A percentile compares a stretch with the other conserved stretches of the same genome.
phyloP scores from a whole-genome alignment of 2,888 invertebrate genomes.

The Auanema freiburgensis region DNA sequence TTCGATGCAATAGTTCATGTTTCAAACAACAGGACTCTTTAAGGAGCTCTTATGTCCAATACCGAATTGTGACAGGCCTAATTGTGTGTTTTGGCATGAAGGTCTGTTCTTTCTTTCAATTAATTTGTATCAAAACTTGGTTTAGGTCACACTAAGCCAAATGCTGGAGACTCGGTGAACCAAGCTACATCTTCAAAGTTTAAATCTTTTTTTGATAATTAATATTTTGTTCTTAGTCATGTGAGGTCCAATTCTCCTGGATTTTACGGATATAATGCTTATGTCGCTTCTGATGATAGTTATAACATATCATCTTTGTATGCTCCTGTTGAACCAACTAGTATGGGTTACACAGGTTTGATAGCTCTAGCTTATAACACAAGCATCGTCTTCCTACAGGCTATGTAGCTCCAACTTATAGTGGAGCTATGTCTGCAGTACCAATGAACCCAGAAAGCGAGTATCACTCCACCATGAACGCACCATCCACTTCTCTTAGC shows the following conservation, averaged over 20 bases:
- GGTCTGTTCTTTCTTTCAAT: constrained; percentile 3
- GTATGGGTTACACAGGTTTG: not conserved
- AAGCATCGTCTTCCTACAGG: no score
- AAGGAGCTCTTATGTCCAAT: constrained; percentile 18
- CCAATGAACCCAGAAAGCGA: no score
- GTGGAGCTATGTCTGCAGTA: no score
- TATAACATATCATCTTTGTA: not conserved
- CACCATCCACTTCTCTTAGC: no score
- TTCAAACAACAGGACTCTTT: constrained; percentile 15
- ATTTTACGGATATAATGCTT: not conserved
- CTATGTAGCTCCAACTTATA: no score
- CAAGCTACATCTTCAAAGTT: not conserved
- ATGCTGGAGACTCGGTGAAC: no score
- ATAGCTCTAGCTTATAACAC: no score
- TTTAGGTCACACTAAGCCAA: not conserved
- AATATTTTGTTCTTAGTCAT: not conserved
- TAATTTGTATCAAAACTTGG: not conserved
- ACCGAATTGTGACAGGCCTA: constrained; percentile 2
- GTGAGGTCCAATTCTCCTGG: no score
- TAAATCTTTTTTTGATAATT: not conserved
- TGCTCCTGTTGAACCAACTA: not conserved
- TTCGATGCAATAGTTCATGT: constrained; percentile 8
- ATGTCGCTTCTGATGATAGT: not conserved
- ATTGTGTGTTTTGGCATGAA: constrained; percentile 21
- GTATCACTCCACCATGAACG: no score